phyloP scores from a whole-genome alignment of 1,140 invertebrate species.

The Bathynomus jamesi region DNA sequence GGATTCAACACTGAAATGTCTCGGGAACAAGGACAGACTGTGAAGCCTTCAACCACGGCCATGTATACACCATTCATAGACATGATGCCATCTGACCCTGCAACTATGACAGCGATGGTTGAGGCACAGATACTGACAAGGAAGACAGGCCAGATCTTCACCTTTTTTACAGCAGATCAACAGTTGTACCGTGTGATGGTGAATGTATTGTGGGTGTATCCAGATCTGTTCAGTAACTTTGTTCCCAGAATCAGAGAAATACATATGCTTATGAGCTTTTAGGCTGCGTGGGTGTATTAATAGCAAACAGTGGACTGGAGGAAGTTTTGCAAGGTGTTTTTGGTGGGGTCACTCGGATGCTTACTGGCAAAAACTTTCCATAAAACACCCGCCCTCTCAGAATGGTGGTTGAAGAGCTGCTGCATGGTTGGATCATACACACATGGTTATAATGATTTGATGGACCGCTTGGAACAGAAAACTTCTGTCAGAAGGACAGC shows the following conservation, averaged over 20 bases:
- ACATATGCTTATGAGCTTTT: slow-evolving; percentile 36
- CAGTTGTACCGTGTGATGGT: slow-evolving; percentile 10
- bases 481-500: neutral
- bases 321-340: slow-evolving; percentile 35
- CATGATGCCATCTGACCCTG: too few species aligned
- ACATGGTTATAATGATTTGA: neutral
- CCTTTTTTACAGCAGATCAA: slow-evolving; percentile 6
- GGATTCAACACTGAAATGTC: too few species aligned
- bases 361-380: neutral
- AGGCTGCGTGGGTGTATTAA: slow-evolving; percentile 42
- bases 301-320: slow-evolving; percentile 42
- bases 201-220: slow-evolving; percentile 2
- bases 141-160: slow-evolving; percentile 2
- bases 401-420: neutral
- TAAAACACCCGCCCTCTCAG: neutral
- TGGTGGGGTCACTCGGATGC: neutral
- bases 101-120: slow-evolving; percentile 16
- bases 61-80: too few species aligned
- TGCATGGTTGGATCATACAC: neutral
- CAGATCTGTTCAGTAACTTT: slow-evolving; percentile 6
- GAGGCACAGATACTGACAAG: slow-evolving; percentile 7
- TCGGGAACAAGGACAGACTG: too few species aligned
- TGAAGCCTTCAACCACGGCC: too few species aligned
- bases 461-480: neutral
- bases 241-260: slow-evolving; percentile 26